Evolutionary conservation across 35 echinoderm and acorn worm species (phyloP), one percentile per base, ranked within the genome.

Genomic region (Heliocidaris tuberculata): DNA sequence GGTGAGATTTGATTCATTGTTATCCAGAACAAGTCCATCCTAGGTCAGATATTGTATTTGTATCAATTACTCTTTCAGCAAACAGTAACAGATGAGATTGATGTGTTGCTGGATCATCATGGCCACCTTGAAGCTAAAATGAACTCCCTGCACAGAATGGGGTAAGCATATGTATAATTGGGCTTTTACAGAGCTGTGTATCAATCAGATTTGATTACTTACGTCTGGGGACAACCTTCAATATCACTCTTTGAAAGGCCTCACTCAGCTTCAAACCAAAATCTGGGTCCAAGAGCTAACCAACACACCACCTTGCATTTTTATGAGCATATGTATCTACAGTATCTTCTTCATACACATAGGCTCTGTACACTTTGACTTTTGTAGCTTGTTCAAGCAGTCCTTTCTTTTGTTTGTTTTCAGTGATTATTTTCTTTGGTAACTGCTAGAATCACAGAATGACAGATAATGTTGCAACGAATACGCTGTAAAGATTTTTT

Each of bases 61-160:
- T 42, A 42, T 42, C 35, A 0, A 42, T 32, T 96, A 31, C 93
- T 49, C 60, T 94, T 65, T 52, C 92, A 99, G 98, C 93, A 97
- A 86, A 70, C 88, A 27, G 95, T 99, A 9, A 97, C 98, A 70
- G 94, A 99, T 92, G 97, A 99, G 61, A 97, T 99, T 95, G 96
- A 97, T 94, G 93, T 95, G 31, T 86, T 99, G 49, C 92, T 99
- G 59, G 96, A 99, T 15, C 93, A 96, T 10, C 98, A 99, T 61
- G 95, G 93, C 24, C 95, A 96, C 32, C 96, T 99, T 21, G 98
- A 99, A 59, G 93, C 85, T 59, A 99, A 99, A 86, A 99, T 99
- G 98, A 97, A 95, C 56, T 95, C 95, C 10, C 91, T 99, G 27
- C 95, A 99, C 13, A 93, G 96, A 59, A 95, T 96, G 86, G 98